Evolutionary conservation across 2,797 vertebrate species (phyloP), one percentile per base, ranked within the genome.

Genomic region (Megalops cyprinoides): DNA sequence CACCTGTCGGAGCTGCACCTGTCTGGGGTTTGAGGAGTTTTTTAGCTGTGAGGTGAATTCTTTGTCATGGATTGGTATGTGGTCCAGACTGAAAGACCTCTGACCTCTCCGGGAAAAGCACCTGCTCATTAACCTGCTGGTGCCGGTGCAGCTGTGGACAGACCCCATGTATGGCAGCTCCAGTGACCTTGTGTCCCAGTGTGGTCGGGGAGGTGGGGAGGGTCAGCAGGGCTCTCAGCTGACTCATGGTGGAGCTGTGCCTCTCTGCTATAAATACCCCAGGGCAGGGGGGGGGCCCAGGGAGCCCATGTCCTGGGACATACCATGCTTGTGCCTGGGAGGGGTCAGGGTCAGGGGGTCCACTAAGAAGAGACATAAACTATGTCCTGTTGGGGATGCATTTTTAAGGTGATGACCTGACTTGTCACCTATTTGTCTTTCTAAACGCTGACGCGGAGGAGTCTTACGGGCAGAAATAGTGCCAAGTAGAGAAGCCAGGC

Each of bases 191-290:
- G 76, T 15, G 46, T 56, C 25, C 39, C 39, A 55, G 49, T 34
- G 46, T 20, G 44, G 56, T 48, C 67, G 62, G 14, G 60, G 62
- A 62, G n/a, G n/a, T n/a, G n/a, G n/a, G n/a, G n/a, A n/a, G n/a
- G n/a, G n/a, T 39, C 67, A 31, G 23, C 74, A 28, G 74, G 74
- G 6, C 15, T 31, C 49, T 53, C 48, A 20, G 74, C 74, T 76
- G 74, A 76, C 18, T 82, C 76, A 77, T 77, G 74, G 81, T 81
- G 78, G 76, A 58, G 65, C 80, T 77, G 25, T 69, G 80, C 77
- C 48, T 56, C 81, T 31, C 15, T 46, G 49, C 80, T 78, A 77
- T 82, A 77, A 82, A 82, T 82, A 82, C 80, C 56, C 46, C 53
- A 3, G 10, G 58, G 10, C 37, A 56, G 18, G 58, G 23, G 53